Conservation (phyloP, 1,140 invertebrate species). For the Trachymyrmex septentrionalis region DNA sequence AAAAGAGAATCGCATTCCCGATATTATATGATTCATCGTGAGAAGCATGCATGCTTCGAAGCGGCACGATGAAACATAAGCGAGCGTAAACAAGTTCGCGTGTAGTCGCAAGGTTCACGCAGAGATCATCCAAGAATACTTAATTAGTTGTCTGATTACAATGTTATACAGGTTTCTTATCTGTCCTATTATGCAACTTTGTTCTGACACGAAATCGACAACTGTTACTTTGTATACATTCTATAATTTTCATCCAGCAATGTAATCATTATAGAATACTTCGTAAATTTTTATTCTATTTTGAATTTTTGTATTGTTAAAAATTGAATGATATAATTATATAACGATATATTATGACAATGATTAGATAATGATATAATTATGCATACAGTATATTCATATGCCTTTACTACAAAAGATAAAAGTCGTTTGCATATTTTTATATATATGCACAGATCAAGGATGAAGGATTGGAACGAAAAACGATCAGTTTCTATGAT, state of each 20-base stretch:
- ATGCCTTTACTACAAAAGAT: not conserved
- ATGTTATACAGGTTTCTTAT: constrained; percentile 40
- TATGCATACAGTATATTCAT: not conserved
- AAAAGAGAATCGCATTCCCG: not conserved
- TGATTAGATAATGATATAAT: not conserved
- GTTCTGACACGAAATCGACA: constrained; percentile 48
- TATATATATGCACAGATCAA: not conserved
- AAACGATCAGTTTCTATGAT: constrained; percentile 1
- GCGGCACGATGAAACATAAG: constrained; percentile 59
- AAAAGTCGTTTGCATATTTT: constrained; percentile 1
- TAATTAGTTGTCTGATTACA: constrained; percentile 64
- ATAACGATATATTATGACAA: no score
- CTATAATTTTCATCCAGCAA: not conserved
- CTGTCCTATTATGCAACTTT: constrained; percentile 29
- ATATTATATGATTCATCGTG: constrained; percentile 8
- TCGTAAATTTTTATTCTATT: not conserved
- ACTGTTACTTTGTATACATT: constrained; percentile 21
- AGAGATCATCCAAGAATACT: constrained; percentile 65
- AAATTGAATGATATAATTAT: not conserved
- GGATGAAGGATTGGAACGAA: not conserved
- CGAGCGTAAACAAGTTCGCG: constrained; percentile 73
- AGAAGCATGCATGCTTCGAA: constrained; percentile 21
- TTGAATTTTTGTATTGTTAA: not conserved
- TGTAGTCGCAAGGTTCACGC: constrained; percentile 55
- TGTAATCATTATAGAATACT: not conserved